Evolutionary conservation across 1,140 invertebrate species (phyloP).

Genomic region (Stratiolaelaps scimitus): DNA sequence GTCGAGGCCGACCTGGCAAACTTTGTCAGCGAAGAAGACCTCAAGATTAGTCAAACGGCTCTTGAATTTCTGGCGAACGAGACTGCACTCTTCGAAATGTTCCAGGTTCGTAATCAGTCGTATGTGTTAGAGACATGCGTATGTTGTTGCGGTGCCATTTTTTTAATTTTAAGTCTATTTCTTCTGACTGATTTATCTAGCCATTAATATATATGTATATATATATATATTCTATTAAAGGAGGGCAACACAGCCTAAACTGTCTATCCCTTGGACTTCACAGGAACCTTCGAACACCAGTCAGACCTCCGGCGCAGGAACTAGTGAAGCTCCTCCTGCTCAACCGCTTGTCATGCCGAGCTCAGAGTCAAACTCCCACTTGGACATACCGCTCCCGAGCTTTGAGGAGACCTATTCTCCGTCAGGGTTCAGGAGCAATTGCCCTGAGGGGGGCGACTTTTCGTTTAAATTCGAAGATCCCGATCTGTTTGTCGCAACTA

Average conservation of each 20-base stretch:
- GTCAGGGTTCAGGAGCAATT: slow-evolving; percentile 26
- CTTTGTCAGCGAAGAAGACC: slow-evolving; percentile 26
- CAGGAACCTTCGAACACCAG: slow-evolving; percentile 20
- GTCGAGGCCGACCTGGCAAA: slow-evolving; percentile 27
- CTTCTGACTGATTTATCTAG: too few relatives aligned
- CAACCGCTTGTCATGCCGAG: background rate
- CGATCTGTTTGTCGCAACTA: slow-evolving; percentile 5
- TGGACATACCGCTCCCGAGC: slow-evolving; percentile 28
- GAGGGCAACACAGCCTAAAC: too few relatives aligned
- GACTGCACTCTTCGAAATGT: slow-evolving; percentile 20
- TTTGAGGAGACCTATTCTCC: slow-evolving; percentile 27
- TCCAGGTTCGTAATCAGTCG: background rate
- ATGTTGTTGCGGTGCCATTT: too few relatives aligned
- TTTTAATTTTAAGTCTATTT: too few relatives aligned
- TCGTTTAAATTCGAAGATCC: slow-evolving; percentile 27
- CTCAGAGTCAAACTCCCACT: slow-evolving; percentile 17
- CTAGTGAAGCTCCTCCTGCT: slow-evolving; percentile 1
- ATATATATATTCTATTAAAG: too few relatives aligned
- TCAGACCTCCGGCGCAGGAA: background rate
- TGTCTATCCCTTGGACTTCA: background rate
- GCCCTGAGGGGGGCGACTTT: slow-evolving; percentile 17
- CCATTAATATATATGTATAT: too few relatives aligned
- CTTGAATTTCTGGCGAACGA: slow-evolving; percentile 15
- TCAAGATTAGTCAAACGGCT: slow-evolving; percentile 14
- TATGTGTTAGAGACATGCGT: too few relatives aligned